Evolutionary conservation across 2,888 invertebrate genomes (phyloP).

Genomic region (Acronicta psi): DNA sequence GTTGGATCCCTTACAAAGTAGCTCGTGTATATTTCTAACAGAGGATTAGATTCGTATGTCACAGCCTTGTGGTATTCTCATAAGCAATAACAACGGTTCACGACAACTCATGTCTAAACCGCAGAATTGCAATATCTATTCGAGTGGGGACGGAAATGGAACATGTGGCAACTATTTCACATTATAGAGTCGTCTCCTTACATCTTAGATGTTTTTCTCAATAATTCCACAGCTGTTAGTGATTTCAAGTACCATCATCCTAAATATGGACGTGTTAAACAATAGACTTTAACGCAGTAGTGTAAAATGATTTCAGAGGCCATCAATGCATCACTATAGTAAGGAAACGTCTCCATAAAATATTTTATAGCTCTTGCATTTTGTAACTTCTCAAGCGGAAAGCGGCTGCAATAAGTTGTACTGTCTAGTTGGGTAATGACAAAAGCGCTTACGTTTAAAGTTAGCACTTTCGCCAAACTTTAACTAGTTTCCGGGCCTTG

Average conservation of each 20-base stretch:
- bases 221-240: constrained; percentile 1
- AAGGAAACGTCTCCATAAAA: constrained; percentile 35
- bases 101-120: constrained; percentile 43
- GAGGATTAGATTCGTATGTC: constrained; percentile 34
- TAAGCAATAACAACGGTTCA: constrained; percentile 48
- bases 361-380: constrained; percentile 39
- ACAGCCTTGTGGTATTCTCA: constrained; percentile 33
- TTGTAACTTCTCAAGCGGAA: constrained; percentile 37
- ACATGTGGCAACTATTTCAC: constrained; percentile 61
- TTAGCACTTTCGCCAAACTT: constrained; percentile 40
- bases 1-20: constrained; percentile 17
- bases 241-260: not conserved
- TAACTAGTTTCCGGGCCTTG: constrained; percentile 23
- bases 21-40: constrained; percentile 16
- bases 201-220: constrained; percentile 7
- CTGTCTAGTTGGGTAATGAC: constrained; percentile 30
- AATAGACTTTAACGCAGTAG: constrained; percentile 7
- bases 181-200: constrained; percentile 15
- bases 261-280: constrained; percentile 6
- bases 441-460: constrained; percentile 25
- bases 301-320: constrained; percentile 13
- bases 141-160: constrained; percentile 57
- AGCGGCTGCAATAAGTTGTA: constrained; percentile 24
- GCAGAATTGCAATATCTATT: constrained; percentile 59
- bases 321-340: constrained; percentile 21